Percentiles rank a stretch among this genome's conserved stretches.
phyloP scores from a whole-genome alignment of 2,113 vertebrate genomes.

The Poicephalus gulielmi region DNA sequence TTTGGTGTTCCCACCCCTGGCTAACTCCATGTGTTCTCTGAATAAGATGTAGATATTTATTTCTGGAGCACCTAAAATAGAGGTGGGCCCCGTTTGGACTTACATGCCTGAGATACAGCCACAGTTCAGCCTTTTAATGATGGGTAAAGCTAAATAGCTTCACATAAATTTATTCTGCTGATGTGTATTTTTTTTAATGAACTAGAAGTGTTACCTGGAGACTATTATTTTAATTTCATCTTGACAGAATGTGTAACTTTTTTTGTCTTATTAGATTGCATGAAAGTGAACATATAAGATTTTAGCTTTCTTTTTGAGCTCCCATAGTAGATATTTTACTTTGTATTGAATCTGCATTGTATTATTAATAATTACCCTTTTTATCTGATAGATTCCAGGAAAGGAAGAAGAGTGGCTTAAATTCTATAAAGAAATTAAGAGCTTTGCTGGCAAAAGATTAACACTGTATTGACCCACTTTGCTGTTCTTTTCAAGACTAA shows the following conservation, averaged over 20 bases:
- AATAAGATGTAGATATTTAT: neutral
- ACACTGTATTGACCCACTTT: neutral
- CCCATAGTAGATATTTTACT: neutral
- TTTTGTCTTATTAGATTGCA: neutral
- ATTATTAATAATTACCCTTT: neutral
- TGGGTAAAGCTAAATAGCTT: neutral
- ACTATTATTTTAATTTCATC: neutral
- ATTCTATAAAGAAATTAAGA: constrained; percentile 7
- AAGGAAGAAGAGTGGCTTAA: neutral
- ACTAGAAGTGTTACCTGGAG: neutral
- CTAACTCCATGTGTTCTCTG: neutral
- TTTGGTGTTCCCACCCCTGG: neutral
- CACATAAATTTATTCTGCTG: neutral
- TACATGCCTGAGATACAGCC: neutral
- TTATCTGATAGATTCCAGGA: neutral
- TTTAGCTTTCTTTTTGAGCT: neutral
- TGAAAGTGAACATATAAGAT: neutral
- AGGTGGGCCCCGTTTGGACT: neutral
- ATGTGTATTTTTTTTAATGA: neutral
- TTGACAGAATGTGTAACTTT: neutral
- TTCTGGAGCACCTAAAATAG: neutral
- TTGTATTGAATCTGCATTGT: neutral
- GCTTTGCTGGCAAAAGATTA: constrained; percentile 1
- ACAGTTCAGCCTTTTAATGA: neutral
- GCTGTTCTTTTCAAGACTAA: neutral